Conservation (phyloP, 1,140 invertebrate genomes). For the Musca vetustissima region DNA sequence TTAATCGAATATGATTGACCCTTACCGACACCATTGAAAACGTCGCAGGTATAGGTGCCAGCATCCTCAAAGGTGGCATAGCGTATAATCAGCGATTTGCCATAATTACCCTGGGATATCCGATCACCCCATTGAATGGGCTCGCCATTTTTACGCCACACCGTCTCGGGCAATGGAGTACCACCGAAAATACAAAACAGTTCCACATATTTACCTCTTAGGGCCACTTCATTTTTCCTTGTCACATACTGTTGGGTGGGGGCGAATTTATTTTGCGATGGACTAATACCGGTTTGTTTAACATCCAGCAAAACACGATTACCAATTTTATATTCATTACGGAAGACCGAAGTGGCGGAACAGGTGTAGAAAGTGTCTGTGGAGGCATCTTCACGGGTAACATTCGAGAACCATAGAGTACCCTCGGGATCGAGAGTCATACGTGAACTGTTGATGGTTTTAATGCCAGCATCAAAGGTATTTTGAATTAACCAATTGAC, state of each 20-base stretch:
- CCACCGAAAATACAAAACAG: constrained; percentile 90
- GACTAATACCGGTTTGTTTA: constrained; percentile 71
- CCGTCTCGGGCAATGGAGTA: constrained; percentile 78
- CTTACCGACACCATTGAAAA: constrained; percentile 84
- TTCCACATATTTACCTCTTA: constrained; percentile 78
- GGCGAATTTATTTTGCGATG: constrained; percentile 73
- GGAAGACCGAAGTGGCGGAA: constrained; percentile 82
- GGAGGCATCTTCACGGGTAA: constrained; percentile 80
- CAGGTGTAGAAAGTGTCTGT: constrained; percentile 86
- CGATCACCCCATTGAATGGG: constrained; percentile 70
- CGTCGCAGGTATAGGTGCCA: constrained; percentile 87
- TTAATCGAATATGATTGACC: constrained; percentile 83
- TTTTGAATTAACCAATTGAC: constrained; percentile 92
- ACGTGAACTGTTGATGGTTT: constrained; percentile 87
- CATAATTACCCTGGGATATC: constrained; percentile 84
- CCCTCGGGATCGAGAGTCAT: constrained; percentile 94
- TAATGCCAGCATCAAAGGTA: constrained; percentile 69
- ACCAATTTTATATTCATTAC: constrained; percentile 89
- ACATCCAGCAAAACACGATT: constrained; percentile 81
- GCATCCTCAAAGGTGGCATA: constrained; percentile 83
- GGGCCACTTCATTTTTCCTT: constrained; percentile 81
- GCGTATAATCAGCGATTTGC: constrained; percentile 87
- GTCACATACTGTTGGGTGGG: constrained; percentile 82
- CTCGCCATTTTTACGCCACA: constrained; percentile 82
- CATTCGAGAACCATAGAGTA: constrained; percentile 91